Conservation (phyloP, 2,888 invertebrate species). For the Yponomeuta malinellus region DNA sequence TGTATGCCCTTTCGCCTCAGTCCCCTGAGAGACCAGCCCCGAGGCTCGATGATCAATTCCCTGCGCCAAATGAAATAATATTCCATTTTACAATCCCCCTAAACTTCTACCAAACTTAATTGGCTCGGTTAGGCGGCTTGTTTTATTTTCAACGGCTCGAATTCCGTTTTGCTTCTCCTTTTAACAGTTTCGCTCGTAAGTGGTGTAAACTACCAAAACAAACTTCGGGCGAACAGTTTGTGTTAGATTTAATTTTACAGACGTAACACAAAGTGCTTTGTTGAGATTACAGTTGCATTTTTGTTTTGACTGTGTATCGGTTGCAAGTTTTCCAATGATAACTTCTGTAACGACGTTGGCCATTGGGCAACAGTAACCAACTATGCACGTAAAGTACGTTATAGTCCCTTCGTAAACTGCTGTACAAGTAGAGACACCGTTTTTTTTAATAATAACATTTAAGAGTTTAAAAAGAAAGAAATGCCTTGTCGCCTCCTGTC, state of each 20-base stretch:
- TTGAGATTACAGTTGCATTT: too few species aligned
- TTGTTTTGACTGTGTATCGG: too few species aligned
- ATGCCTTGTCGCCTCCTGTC: too few species aligned
- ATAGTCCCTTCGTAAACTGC: too few species aligned
- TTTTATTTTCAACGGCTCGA: conserved; percentile 21
- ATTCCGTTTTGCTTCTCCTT: conserved; percentile 10
- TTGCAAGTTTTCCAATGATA: too few species aligned
- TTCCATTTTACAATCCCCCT: conserved; percentile 46
- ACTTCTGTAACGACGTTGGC: too few species aligned
- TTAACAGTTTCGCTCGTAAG: conserved; percentile 1
- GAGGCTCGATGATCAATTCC: conserved; percentile 53
- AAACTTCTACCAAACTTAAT: conserved; percentile 29
- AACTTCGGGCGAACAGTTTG: background rate
- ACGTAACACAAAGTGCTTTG: background rate
- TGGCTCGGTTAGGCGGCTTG: conserved; percentile 34
- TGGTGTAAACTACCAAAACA: background rate
- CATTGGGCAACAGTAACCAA: too few species aligned
- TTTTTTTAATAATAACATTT: too few species aligned
- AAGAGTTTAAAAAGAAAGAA: too few species aligned
- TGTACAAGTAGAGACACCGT: too few species aligned
- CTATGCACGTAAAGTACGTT: too few species aligned
- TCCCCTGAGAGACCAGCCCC: conserved; percentile 42
- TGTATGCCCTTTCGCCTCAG: conserved; percentile 29
- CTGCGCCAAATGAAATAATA: conserved; percentile 57
- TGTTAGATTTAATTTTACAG: background rate